Percentiles rank a stretch among this genome's conserved stretches.
phyloP scores from a whole-genome alignment of 2,888 invertebrate species.

The Ellobium chinense region DNA sequence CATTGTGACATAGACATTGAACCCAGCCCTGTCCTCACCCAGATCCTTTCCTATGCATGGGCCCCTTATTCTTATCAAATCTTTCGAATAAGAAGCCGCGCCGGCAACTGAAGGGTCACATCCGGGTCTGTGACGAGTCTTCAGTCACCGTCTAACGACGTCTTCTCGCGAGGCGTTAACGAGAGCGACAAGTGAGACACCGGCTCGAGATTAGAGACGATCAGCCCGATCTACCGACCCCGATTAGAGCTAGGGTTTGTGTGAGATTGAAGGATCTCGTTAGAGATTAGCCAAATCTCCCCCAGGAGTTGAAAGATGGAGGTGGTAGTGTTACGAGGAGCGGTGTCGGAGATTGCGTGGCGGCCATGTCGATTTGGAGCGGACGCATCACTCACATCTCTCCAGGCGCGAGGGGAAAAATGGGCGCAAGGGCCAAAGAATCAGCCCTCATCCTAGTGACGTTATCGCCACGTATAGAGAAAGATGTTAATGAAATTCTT shows the following conservation, averaged over 20 bases:
- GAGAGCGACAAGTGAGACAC: background rate
- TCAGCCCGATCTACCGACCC: background rate
- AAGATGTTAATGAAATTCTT: slow-evolving; percentile 24
- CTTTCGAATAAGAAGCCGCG: too few relatives aligned
- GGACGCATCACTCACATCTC: slow-evolving; percentile 4
- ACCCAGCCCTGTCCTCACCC: too few relatives aligned
- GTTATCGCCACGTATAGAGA: background rate
- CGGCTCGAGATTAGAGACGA: background rate
- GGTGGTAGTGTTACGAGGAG: background rate
- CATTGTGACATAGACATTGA: too few relatives aligned
- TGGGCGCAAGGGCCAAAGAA: background rate
- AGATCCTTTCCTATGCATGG: too few relatives aligned
- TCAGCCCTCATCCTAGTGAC: background rate
- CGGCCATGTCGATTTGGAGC: background rate
- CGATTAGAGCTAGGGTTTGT: background rate
- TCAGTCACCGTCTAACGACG: background rate
- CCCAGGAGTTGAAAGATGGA: background rate
- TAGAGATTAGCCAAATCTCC: background rate
- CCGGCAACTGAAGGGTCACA: background rate
- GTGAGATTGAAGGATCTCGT: background rate
- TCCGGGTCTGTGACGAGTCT: background rate
- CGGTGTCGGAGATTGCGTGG: background rate
- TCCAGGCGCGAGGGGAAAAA: background rate
- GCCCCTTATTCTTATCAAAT: too few relatives aligned
- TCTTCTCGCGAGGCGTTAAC: background rate